phyloP scores from a whole-genome alignment of 2,113 vertebrate genomes.

The Collichthys lucidus region DNA sequence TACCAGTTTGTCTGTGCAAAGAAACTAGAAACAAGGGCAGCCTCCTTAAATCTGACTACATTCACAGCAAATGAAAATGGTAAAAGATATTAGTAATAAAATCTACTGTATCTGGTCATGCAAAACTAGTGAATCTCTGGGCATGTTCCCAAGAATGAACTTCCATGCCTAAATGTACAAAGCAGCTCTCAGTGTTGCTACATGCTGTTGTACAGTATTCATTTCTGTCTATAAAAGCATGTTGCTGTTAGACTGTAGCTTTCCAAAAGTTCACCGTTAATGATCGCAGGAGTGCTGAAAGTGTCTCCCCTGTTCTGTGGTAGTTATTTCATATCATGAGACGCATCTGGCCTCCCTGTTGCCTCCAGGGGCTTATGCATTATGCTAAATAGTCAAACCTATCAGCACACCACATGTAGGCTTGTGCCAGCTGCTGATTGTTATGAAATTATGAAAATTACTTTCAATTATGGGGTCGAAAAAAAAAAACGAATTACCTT shows the following conservation, averaged over 20 bases:
- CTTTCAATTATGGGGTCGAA: constrained; percentile 50
- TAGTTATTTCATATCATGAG: constrained; percentile 56
- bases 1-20: too few species aligned
- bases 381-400: constrained; percentile 64
- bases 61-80: too few species aligned
- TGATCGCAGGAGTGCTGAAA: constrained; percentile 35
- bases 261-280: constrained; percentile 12
- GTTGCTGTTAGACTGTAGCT: background rate
- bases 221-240: constrained; percentile 40
- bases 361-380: constrained; percentile 57
- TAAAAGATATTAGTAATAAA: too few species aligned
- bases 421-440: constrained; percentile 66
- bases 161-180: background rate
- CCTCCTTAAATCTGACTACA: too few species aligned
- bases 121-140: background rate
- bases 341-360: constrained; percentile 67
- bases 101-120: too few species aligned
- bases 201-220: background rate
- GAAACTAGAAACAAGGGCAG: too few species aligned
- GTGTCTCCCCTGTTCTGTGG: constrained; percentile 23
- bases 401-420: constrained; percentile 54
- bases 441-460: constrained; percentile 61
- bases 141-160: background rate
- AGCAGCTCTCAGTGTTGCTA: constrained; percentile 5
- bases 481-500: constrained; percentile 29